Conservation (phyloP, 2,888 invertebrate species). For the Ochlodes sylvanus region DNA sequence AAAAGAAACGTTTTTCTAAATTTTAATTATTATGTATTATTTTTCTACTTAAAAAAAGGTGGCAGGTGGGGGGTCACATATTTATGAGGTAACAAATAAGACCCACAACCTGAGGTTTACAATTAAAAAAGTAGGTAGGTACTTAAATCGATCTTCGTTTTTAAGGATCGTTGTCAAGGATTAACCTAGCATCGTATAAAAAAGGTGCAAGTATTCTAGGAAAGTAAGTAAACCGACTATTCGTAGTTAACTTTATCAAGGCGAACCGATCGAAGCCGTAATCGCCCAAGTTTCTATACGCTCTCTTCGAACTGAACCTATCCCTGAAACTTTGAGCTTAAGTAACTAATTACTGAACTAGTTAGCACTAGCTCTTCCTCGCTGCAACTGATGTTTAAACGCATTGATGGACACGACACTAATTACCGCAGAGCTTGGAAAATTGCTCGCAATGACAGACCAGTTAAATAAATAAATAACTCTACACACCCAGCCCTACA, state of each 20-base stretch:
- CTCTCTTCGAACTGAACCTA: not conserved
- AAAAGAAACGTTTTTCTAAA: too few species aligned
- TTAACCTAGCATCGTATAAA: too few species aligned
- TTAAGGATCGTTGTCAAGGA: too few species aligned
- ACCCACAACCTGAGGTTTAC: too few species aligned
- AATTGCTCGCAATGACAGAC: not conserved
- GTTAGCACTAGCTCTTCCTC: not conserved
- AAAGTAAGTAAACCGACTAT: not conserved
- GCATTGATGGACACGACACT: not conserved
- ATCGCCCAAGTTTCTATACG: not conserved
- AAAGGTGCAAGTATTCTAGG: not conserved
- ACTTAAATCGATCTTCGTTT: too few species aligned
- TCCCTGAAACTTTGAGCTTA: conserved; percentile 1
- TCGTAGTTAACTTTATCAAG: not conserved
- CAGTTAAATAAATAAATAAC: too few species aligned
- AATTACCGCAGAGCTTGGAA: not conserved
- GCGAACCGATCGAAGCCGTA: not conserved
- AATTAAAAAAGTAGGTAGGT: too few species aligned
- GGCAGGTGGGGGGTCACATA: too few species aligned
- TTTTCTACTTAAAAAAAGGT: too few species aligned
- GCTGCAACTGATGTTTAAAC: not conserved
- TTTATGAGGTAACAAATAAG: too few species aligned
- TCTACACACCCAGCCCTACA: too few species aligned
- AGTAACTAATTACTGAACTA: not conserved
- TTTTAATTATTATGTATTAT: too few species aligned